Percentiles rank a stretch among this genome's conserved stretches.
phyloP scores from a whole-genome alignment of 2,888 invertebrate genomes.

The Candidula unifasciata region DNA sequence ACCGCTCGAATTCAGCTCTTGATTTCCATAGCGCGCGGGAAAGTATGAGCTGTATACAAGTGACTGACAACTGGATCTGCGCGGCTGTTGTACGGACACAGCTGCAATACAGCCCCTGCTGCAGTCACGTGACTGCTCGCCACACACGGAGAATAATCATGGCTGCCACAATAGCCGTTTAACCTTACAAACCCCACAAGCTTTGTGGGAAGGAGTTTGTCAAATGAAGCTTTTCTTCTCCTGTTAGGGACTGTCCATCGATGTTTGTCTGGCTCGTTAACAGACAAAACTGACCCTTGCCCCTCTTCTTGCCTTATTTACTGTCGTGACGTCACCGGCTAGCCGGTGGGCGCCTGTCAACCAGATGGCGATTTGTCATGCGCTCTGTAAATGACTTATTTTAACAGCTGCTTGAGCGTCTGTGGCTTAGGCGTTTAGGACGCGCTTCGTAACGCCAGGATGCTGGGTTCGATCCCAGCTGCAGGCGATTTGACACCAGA shows the following conservation, averaged over 20 bases:
- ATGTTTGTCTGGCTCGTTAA: conserved; percentile 1
- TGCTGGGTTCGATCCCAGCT: too few relatives aligned
- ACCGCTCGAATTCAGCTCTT: conserved; percentile 1
- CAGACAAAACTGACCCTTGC: background rate
- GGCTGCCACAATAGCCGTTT: background rate
- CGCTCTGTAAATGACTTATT: background rate
- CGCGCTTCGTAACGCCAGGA: too few relatives aligned
- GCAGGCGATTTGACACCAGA: too few relatives aligned
- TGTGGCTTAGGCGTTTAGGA: too few relatives aligned
- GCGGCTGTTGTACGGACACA: conserved; percentile 11
- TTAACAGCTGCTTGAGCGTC: too few relatives aligned
- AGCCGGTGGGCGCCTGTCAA: background rate
- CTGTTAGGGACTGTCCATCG: conserved; percentile 7
- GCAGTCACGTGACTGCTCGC: conserved; percentile 28
- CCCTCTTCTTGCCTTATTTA: background rate
- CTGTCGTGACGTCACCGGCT: background rate
- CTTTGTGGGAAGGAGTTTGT: background rate
- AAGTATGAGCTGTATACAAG: conserved; percentile 10
- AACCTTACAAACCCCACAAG: conserved; percentile 19
- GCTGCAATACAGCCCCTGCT: conserved; percentile 4
- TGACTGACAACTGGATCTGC: conserved; percentile 16
- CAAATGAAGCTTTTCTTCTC: conserved; percentile 24
- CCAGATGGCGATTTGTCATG: background rate
- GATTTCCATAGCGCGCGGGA: background rate
- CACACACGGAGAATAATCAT: conserved; percentile 44